phyloP scores from a whole-genome alignment of 2,113 vertebrate genomes.

The Peromyscus polionotus region DNA sequence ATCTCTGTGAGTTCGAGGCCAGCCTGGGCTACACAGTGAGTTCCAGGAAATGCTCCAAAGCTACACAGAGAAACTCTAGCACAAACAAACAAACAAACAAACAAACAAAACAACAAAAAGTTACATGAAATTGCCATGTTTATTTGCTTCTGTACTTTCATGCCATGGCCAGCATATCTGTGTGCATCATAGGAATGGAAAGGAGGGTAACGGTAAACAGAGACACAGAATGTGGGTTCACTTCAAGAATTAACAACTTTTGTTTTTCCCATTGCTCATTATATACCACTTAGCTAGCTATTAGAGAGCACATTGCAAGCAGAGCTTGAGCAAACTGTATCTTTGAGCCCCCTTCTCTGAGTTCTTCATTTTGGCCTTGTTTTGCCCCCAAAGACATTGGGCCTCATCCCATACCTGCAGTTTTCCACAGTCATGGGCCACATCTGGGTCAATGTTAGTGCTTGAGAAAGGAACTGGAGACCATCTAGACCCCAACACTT shows the following conservation, averaged over 20 bases:
- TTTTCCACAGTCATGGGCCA: neutral
- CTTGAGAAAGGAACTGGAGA: neutral
- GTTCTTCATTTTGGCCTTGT: neutral
- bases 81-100: too few species aligned
- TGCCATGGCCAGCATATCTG: neutral
- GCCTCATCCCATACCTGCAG: neutral
- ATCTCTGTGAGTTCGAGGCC: too few species aligned
- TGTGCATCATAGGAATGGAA: neutral
- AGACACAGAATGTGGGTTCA: neutral
- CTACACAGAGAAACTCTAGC: too few species aligned
- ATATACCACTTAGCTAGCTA: neutral
- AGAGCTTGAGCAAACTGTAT: neutral
- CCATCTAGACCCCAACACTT: neutral
- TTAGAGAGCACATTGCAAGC: neutral
- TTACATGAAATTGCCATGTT: neutral
- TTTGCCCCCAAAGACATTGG: neutral
- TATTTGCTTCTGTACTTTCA: conserved; percentile 15
- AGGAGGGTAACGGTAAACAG: neutral
- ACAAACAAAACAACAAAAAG: neutral
- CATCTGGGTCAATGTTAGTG: neutral
- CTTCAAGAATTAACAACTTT: neutral
- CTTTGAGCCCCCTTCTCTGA: neutral
- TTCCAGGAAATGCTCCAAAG: too few species aligned
- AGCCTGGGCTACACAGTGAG: too few species aligned
- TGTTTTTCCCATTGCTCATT: neutral